Base-by-base conservation (phyloP, 2,113 vertebrate species). In the Nothoprocta pentlandii region DNA sequence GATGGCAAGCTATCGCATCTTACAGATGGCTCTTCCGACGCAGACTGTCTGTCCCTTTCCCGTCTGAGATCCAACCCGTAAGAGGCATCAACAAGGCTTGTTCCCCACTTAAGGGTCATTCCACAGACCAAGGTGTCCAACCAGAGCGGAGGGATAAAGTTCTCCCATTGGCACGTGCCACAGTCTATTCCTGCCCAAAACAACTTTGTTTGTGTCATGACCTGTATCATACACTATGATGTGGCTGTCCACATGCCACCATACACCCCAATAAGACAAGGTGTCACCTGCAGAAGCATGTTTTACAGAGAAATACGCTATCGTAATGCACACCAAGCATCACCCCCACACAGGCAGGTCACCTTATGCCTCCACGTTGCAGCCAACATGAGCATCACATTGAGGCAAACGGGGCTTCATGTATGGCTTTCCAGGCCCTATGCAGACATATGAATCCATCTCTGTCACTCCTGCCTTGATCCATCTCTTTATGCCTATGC, bases 111-210 rank as follows among this genome's bases (percentile, higher is more conserved):
- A 0, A 2, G 32, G 3, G 25, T 20, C 56, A 74, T 13, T 17
- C 59, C 0, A 0, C 41, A 46, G 0, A 1, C 5, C 64, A 41
- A 69, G 39, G 6, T 17, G 16, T 58, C 22, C 9, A 36, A 73
- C 11, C 28, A 42, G 8, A 22, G 34, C 7, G 30, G 14, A 20
- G 71, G 28, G 42, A 71, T 4, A 26, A 68, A 75, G 5, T 9
- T 71, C 15, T 8, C 25, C 47, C 5, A 53, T 39, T 25, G 22
- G 44, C 34, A 53, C 26, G 11, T 17, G 28, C 16, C 16, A 39
- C 20, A 39, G 61, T 39, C 61, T 21, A 36, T 67, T 53, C 36
- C 54, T 61, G 32, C 10, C 47, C 66, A 73, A 66, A 58, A 32
- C 9, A 32, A 30, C 30, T 58, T 58, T 32, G 54, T 16, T 17